A percentile compares a stretch with the other conserved stretches of the same genome.
Conservation (phyloP, 2,888 invertebrate genomes). For the Seira ritae region DNA sequence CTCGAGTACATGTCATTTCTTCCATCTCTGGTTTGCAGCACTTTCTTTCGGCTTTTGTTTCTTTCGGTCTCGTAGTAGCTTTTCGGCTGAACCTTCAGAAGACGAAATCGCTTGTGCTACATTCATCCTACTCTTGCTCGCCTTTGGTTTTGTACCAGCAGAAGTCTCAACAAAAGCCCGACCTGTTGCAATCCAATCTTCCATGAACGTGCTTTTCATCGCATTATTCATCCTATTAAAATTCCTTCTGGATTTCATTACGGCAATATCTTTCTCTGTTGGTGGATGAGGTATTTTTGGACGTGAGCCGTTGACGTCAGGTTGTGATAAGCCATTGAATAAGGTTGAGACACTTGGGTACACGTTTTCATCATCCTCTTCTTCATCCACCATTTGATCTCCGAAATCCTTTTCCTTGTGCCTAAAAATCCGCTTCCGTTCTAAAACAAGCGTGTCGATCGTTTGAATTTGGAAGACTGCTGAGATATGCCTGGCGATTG, state of each 20-base stretch:
- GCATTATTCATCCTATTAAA: conserved; percentile 20
- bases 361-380: conserved; percentile 11
- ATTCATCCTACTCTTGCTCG: neutral
- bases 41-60: conserved; percentile 7
- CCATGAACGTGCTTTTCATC: conserved; percentile 24
- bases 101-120: neutral
- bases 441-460: conserved; percentile 31
- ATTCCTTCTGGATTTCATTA: conserved; percentile 35
- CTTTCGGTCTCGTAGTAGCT: neutral
- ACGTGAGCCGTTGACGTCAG: neutral
- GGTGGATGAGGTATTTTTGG: conserved; percentile 13
- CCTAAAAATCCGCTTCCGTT: conserved; percentile 39
- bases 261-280: conserved; percentile 13
- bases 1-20: neutral
- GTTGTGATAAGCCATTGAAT: neutral
- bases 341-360: conserved; percentile 14
- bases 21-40: neutral
- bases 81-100: neutral
- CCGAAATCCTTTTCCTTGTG: conserved; percentile 24
- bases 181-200: conserved; percentile 40
- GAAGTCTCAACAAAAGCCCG: conserved; percentile 37
- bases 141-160: neutral
- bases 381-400: neutral
- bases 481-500: conserved; percentile 19
- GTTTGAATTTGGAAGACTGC: conserved; percentile 31